These are phyloP conservation scores for Muschampia plurimacula DNA, from an alignment of 2,888 invertebrate species.

Conservation along the genomic window DNA sequence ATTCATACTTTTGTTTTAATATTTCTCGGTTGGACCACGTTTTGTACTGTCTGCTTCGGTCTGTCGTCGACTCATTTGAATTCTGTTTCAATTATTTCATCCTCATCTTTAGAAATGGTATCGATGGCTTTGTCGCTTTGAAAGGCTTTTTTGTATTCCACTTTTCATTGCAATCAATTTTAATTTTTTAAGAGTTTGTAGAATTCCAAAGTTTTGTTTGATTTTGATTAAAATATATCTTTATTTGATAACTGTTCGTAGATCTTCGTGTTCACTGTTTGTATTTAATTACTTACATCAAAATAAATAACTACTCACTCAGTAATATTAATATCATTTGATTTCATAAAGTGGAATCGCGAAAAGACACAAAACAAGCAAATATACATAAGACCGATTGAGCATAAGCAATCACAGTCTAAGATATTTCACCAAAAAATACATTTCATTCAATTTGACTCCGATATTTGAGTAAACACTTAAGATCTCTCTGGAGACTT, in stretches of 20 bases:
- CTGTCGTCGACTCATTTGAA: constrained; percentile 25
- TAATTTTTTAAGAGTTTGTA: neutral
- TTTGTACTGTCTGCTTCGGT: constrained; percentile 25
- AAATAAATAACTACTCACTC: neutral
- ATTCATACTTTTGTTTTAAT: constrained; percentile 65
- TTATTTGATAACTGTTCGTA: neutral
- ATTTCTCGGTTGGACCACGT: constrained; percentile 26
- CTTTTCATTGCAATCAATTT: neutral
- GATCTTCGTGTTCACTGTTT: neutral
- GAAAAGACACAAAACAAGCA: constrained; percentile 9
- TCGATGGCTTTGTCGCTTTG: constrained; percentile 9
- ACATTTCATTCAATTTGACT: constrained; percentile 37
- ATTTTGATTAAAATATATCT: neutral
- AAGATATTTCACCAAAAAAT: constrained; percentile 18
- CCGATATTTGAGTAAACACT: constrained; percentile 34
- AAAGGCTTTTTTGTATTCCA: neutral
- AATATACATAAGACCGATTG: constrained; percentile 12
- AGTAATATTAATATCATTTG: constrained; percentile 5
- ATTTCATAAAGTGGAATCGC: neutral
- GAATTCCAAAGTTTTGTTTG: neutral
- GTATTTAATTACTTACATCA: constrained; percentile 5
- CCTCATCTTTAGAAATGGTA: neutral
- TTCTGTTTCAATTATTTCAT: constrained; percentile 27
- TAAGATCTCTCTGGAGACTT: constrained; percentile 37
- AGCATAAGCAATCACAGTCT: constrained; percentile 24